Evolutionary conservation across 2,113 vertebrate species (phyloP).

Genomic region (Semicossyphus pulcher): DNA sequence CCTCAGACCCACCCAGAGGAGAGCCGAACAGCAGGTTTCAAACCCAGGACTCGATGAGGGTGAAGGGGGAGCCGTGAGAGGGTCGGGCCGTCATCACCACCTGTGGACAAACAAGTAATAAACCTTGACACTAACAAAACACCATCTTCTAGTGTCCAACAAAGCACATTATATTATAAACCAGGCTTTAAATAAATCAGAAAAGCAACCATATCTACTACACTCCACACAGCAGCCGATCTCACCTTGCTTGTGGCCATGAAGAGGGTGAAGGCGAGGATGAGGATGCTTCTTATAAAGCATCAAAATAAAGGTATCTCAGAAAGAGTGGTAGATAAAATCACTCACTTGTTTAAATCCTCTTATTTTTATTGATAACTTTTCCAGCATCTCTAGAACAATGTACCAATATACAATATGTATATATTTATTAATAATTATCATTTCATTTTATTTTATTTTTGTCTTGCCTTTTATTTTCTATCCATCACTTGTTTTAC

Average conservation of each 20-base stretch:
- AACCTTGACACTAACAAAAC: no score
- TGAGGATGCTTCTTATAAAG: conserved; percentile 87
- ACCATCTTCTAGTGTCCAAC: no score
- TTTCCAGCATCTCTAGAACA: no score
- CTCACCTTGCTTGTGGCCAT: conserved; percentile 94
- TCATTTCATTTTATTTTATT: no score
- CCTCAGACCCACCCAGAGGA: conserved; percentile 73
- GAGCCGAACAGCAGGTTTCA: conserved; percentile 92
- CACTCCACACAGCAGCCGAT: neutral
- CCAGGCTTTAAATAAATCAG: neutral
- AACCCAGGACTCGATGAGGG: conserved; percentile 88
- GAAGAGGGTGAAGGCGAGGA: conserved; percentile 95
- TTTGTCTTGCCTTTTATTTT: no score
- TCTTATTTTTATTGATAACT: no score
- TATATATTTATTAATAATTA: no score
- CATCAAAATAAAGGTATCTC: no score
- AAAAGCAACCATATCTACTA: neutral
- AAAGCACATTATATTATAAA: neutral
- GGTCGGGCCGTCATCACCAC: conserved; percentile 94
- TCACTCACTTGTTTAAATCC: no score
- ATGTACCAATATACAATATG: no score
- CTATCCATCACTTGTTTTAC: no score
- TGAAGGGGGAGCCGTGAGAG: conserved; percentile 93
- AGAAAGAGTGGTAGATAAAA: no score
- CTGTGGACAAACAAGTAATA: conserved; percentile 81